phyloP scores from a whole-genome alignment of 2,888 invertebrate species.

The Athrips mouffetella region DNA sequence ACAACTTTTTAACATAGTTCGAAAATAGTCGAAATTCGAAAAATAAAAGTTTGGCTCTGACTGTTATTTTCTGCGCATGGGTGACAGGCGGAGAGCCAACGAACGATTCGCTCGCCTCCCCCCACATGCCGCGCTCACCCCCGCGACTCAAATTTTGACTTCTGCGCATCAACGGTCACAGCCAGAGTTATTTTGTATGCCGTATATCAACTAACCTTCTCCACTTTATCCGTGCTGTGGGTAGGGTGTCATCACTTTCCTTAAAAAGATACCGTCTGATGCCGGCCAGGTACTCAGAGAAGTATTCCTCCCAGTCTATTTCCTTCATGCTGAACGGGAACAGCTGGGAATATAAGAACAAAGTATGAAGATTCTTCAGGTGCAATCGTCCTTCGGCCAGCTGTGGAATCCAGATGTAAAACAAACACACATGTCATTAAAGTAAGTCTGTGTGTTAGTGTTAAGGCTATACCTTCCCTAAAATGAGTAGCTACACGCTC shows the following conservation, averaged over 20 bases:
- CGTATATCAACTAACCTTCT: conserved; percentile 79
- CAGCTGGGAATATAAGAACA: conserved; percentile 45
- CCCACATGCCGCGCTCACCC: too few species aligned
- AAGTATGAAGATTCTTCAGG: neutral
- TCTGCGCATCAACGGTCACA: too few species aligned
- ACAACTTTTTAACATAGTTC: too few species aligned
- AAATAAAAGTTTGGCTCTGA: neutral
- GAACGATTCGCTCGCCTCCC: neutral
- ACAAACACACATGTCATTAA: too few species aligned
- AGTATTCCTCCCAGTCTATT: conserved; percentile 85
- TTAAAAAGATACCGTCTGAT: conserved; percentile 87
- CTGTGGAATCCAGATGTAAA: too few species aligned
- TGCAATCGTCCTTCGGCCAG: neutral
- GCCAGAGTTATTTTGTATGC: too few species aligned
- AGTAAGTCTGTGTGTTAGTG: too few species aligned
- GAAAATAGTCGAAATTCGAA: neutral
- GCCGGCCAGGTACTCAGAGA: conserved; percentile 84
- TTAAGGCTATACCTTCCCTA: too few species aligned
- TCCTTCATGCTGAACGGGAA: conserved; percentile 86
- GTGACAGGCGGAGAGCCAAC: too few species aligned
- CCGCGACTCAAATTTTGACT: too few species aligned
- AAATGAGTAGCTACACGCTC: too few species aligned
- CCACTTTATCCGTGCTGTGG: conserved; percentile 78
- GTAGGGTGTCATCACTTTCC: conserved; percentile 83
- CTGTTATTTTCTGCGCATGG: too few species aligned